Conservation (phyloP, 2,888 invertebrate genomes). For the Pterostichus niger region DNA sequence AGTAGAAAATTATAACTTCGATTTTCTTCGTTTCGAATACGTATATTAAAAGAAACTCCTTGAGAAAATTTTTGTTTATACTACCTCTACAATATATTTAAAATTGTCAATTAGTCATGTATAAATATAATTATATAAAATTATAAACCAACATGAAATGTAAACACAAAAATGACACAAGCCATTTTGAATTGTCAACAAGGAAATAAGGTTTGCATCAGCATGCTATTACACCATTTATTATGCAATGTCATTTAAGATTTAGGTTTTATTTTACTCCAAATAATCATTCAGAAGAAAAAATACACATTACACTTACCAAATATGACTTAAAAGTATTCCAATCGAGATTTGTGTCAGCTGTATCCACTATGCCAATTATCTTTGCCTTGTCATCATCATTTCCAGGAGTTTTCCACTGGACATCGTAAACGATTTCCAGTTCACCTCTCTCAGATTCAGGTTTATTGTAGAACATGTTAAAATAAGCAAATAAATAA, state of each 20-base stretch:
- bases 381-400: constrained; percentile 74
- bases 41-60: too few relatives aligned
- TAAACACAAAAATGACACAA: constrained; percentile 43
- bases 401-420: constrained; percentile 75
- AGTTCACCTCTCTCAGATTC: constrained; percentile 72
- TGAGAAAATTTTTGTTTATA: neutral
- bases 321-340: constrained; percentile 77
- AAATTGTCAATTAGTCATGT: neutral
- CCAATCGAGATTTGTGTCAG: constrained; percentile 76
- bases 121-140: neutral
- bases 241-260: constrained; percentile 62
- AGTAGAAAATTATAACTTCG: neutral
- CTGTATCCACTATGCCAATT: constrained; percentile 77
- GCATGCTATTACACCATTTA: constrained; percentile 17
- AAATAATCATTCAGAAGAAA: constrained; percentile 24
- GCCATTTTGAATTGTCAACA: constrained; percentile 62
- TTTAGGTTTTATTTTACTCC: neutral
- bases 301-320: constrained; percentile 72
- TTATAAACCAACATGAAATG: constrained; percentile 25
- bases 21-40: too few relatives aligned
- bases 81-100: neutral
- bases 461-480: constrained; percentile 69
- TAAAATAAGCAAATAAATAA: constrained; percentile 7
- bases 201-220: constrained; percentile 22
- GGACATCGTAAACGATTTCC: constrained; percentile 76